Percentiles rank a stretch among this genome's conserved stretches.
Conservation (phyloP, 2,888 invertebrate species). For the Conistra vaccinii region DNA sequence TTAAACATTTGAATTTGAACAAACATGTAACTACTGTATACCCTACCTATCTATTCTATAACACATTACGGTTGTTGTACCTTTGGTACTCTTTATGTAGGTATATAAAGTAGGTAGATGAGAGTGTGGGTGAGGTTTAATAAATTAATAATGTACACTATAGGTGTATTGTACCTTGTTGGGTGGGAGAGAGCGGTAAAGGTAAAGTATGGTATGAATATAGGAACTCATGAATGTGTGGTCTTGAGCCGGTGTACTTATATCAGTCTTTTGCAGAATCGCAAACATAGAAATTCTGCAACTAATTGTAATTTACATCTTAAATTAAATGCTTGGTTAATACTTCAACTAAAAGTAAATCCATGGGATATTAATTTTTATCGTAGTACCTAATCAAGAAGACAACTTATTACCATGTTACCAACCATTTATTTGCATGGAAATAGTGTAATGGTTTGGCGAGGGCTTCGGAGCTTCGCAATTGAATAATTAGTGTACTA, state of each 20-base stretch:
- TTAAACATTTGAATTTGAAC: slow-evolving; percentile 19
- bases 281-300: neutral
- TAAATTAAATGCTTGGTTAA: neutral
- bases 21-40: slow-evolving; percentile 8
- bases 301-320: neutral
- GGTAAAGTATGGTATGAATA: neutral
- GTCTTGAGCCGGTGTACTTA: neutral
- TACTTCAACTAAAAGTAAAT: neutral
- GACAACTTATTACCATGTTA: too few relatives aligned
- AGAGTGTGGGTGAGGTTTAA: slow-evolving; percentile 58
- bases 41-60: slow-evolving; percentile 18
- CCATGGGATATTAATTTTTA: neutral
- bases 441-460: neutral
- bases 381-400: neutral
- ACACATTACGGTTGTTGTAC: slow-evolving; percentile 44
- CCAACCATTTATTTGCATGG: neutral
- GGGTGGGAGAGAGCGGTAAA: slow-evolving; percentile 7
- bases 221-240: slow-evolving; percentile 6
- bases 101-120: slow-evolving; percentile 40
- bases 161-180: slow-evolving; percentile 35
- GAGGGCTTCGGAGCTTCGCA: neutral
- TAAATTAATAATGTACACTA: slow-evolving; percentile 54
- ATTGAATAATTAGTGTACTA: neutral
- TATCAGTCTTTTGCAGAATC: neutral
- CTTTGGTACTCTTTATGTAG: slow-evolving; percentile 35